These are phyloP conservation scores for Dicaeum eximium DNA, from an alignment of 2,113 vertebrate genomes.

Conservation along the genomic window DNA sequence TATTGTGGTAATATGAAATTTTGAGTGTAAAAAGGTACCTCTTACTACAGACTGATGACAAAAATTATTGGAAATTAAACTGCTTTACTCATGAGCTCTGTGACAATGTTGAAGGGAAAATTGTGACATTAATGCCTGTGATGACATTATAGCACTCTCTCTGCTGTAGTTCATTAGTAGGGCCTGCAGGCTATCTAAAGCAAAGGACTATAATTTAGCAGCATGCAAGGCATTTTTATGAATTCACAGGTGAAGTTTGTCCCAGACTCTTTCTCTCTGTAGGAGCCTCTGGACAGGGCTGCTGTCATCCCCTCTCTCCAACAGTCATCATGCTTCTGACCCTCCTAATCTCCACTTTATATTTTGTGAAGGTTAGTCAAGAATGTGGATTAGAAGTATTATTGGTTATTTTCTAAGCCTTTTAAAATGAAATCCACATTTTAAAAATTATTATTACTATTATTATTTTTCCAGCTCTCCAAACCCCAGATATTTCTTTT, in stretches of 20 bases:
- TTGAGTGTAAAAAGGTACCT: background rate
- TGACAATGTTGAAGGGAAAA: background rate
- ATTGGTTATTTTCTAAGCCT: background rate
- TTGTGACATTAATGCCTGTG: background rate
- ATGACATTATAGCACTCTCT: background rate
- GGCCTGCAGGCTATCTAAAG: background rate
- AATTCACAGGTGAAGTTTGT: background rate
- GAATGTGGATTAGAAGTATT: background rate
- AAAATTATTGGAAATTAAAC: background rate
- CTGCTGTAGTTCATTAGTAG: background rate
- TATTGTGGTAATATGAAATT: background rate
- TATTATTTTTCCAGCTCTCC: background rate
- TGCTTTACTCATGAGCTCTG: background rate
- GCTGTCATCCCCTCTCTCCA: background rate
- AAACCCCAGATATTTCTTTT: background rate
- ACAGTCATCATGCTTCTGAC: background rate
- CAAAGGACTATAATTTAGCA: background rate
- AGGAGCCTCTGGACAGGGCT: background rate
- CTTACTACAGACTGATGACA: background rate
- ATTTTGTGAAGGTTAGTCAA: background rate
- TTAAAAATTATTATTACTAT: background rate
- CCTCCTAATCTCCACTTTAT: background rate
- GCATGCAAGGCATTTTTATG: background rate
- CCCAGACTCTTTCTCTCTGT: background rate
- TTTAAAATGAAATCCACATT: background rate